Percentiles rank a stretch among this genome's conserved stretches.
phyloP scores from a whole-genome alignment of 2,113 vertebrate genomes.

The Alligator sinensis region DNA sequence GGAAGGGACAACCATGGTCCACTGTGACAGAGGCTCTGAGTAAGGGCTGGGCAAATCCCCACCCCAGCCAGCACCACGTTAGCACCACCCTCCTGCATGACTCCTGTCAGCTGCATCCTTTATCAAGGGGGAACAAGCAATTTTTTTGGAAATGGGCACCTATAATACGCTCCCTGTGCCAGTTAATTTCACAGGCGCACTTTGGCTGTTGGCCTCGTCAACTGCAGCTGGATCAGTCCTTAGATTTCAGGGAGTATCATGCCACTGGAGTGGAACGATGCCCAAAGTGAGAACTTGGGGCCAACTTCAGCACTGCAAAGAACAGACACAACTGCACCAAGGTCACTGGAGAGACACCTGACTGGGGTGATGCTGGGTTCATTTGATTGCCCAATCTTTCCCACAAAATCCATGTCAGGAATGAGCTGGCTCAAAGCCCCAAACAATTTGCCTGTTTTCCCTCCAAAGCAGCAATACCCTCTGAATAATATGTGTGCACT shows the following conservation, averaged over 20 bases:
- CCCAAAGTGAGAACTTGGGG: background rate
- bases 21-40: background rate
- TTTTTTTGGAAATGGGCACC: fast-evolving
- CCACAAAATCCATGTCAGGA: slow-evolving; percentile 36
- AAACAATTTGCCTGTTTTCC: background rate
- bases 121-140: background rate
- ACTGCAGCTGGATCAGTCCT: background rate
- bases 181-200: background rate
- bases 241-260: background rate
- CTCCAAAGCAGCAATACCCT: background rate
- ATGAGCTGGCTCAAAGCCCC: background rate
- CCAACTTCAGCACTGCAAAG: background rate
- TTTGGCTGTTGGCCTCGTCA: background rate
- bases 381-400: background rate
- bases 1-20: background rate
- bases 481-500: background rate
- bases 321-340: background rate
- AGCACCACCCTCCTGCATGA: fast-evolving
- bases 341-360: background rate
- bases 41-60: background rate
- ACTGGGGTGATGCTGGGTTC: background rate
- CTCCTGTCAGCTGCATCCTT: background rate
- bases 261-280: background rate
- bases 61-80: fast-evolving
- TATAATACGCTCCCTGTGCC: background rate